A percentile compares a stretch with the other conserved stretches of the same genome.
Conservation (phyloP, 2,888 invertebrate genomes). For the Pachycephus smyrnensis region DNA sequence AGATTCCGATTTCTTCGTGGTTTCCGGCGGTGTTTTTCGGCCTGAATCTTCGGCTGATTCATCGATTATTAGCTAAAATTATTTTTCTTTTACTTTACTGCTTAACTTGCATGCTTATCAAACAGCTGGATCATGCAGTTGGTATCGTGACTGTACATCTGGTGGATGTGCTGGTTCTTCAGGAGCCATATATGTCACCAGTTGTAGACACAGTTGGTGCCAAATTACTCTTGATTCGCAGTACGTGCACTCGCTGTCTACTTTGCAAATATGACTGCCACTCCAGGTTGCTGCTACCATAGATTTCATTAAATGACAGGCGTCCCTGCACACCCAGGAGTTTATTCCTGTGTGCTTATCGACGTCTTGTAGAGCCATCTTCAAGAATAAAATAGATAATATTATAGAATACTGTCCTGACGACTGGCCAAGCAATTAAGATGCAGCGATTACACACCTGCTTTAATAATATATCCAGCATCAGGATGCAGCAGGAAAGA, state of each 20-base stretch:
- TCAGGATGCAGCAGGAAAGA: conserved; percentile 94
- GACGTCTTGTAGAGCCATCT: conserved; percentile 89
- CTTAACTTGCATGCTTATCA: neutral
- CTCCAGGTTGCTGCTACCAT: conserved; percentile 82
- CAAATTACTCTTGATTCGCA: conserved; percentile 95
- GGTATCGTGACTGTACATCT: conserved; percentile 69
- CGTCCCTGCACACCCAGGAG: conserved; percentile 79
- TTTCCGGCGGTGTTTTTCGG: conserved; percentile 78
- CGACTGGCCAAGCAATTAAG: neutral
- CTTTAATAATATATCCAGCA: conserved; percentile 94
- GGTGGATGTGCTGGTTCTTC: conserved; percentile 79
- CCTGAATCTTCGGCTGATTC: conserved; percentile 78
- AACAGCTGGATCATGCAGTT: neutral
- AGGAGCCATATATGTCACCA: conserved; percentile 85
- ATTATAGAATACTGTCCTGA: neutral
- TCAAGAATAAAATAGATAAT: conserved; percentile 19
- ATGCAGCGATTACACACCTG: conserved; percentile 73
- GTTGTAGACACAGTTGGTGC: conserved; percentile 88
- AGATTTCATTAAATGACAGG: conserved; percentile 79
- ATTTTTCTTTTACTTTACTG: neutral
- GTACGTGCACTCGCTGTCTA: conserved; percentile 82
- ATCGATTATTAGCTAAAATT: conserved; percentile 73
- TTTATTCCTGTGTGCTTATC: conserved; percentile 84
- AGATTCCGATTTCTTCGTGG: conserved; percentile 74
- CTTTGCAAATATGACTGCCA: conserved; percentile 71